phyloP scores from a whole-genome alignment of 1,140 invertebrate genomes.

The Panagrolaimus sp. region DNA sequence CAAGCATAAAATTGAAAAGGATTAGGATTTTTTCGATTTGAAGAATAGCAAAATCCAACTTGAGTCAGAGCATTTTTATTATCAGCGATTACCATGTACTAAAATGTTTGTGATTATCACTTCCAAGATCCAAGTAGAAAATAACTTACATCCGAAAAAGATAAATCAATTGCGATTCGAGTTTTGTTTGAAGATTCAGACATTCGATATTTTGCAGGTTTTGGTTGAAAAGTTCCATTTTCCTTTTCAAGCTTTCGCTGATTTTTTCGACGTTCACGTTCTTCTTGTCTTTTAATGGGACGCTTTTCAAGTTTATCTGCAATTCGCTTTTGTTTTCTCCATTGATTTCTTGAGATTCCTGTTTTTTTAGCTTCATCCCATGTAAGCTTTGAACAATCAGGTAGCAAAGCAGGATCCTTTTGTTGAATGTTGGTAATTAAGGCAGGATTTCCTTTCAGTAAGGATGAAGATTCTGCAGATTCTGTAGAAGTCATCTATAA shows the following conservation, averaged over 20 bases:
- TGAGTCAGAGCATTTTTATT: conserved; percentile 85
- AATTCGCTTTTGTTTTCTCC: conserved; percentile 1
- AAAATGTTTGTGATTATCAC: conserved; percentile 16
- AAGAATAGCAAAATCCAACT: conserved; percentile 81
- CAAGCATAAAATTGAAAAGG: conserved; percentile 83
- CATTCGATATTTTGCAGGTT: background rate
- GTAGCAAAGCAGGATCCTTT: too few species aligned
- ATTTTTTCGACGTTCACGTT: background rate
- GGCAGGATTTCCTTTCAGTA: too few species aligned
- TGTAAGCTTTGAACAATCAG: background rate
- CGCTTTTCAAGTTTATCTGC: background rate
- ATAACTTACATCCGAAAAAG: conserved; percentile 20
- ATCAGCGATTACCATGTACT: conserved; percentile 64
- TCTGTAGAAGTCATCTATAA: too few species aligned
- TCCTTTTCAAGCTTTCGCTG: background rate
- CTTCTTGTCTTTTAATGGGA: background rate
- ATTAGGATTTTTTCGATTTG: conserved; percentile 74
- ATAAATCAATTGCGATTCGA: background rate
- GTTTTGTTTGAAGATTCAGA: conserved; percentile 54
- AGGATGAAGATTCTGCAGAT: too few species aligned
- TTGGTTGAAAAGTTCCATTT: background rate
- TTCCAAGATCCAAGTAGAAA: conserved; percentile 15
- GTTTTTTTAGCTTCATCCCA: conserved; percentile 1
- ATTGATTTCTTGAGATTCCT: conserved; percentile 4
- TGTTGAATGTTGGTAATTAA: too few species aligned